Base-by-base conservation (phyloP, 2,888 invertebrate genomes). In the Eristalinus aeneus region DNA sequence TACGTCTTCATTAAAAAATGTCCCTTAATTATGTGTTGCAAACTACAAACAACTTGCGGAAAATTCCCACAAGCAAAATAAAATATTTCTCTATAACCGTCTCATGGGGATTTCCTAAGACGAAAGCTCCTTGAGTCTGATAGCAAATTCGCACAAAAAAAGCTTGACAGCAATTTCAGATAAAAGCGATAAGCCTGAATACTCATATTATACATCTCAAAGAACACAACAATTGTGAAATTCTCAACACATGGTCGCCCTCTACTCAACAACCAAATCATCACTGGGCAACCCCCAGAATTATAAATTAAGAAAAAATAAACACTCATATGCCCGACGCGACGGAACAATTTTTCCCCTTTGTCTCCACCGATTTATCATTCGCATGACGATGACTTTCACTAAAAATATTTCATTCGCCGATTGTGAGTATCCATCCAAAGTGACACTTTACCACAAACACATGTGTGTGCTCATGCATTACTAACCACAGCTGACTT, bases 371-470 rank as follows among this genome's bases (percentile, higher is more conserved):
- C n/a, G 46, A 27, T 61, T 27, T 46, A 71, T 71, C 64, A 8
- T 22, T 65, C 78, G 58, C 60, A 73, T 68, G 63, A 68, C 75
- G 72, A 85, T 85, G 84, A 85, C 84, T 85, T 85, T 85, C 84
- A 76, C 84, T 85, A 60, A 74, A 84, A 74, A 53, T 78, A 84
- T 84, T 84, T 67, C 78, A 74, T 64, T 65, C 65, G 67, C 22
- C 16, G 46, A 46, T 46, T 46, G 3, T 63, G 53, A 6, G 54
- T 71, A 65, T 22, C 23, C 31, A 32, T 31, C n/a, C 32, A 36
- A n/a, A 69, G 31, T 39, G 46, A 32, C 20, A 39, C 22, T 31
- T 27, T 5, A 27, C n/a, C 9, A 32, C 32, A 67, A 61, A 60
- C 65, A 54, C 31, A 67, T 36, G 31, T 65, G 39, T 5, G n/a